Evolutionary conservation across 2,888 invertebrate genomes (phyloP).

Genomic region (Synergus umbraculus): DNA sequence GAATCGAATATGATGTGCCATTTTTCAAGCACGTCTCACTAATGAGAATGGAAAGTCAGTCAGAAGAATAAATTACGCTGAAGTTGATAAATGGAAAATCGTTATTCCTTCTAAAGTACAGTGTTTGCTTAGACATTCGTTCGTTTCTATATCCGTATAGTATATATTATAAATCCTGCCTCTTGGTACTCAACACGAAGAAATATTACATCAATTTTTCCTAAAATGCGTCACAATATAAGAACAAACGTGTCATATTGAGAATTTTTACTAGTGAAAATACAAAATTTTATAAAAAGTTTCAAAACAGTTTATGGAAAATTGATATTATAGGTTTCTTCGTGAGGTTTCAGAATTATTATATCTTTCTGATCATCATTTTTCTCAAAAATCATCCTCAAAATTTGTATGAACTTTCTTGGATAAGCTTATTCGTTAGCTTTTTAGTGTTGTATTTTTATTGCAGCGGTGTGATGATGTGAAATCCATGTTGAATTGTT

Average conservation of each 20-base stretch:
- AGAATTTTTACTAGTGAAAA: too few species aligned
- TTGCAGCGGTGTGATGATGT: too few species aligned
- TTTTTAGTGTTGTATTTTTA: neutral
- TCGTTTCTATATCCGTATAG: neutral
- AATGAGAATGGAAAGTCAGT: conserved; percentile 37
- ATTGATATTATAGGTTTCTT: too few species aligned
- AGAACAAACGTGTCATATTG: too few species aligned
- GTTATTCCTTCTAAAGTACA: conserved; percentile 10
- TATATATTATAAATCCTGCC: neutral
- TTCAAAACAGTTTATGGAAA: too few species aligned
- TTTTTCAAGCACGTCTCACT: conserved; percentile 16
- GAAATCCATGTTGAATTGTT: too few species aligned
- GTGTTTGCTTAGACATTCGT: neutral
- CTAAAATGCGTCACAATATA: too few species aligned
- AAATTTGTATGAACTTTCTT: neutral
- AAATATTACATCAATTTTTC: too few species aligned
- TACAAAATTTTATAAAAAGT: too few species aligned
- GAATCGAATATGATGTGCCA: conserved; percentile 27
- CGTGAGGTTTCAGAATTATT: neutral
- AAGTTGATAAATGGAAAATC: conserved; percentile 34
- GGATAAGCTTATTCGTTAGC: neutral
- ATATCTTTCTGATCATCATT: neutral
- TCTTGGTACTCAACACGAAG: neutral
- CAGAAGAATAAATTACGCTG: conserved; percentile 30
- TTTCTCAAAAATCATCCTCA: neutral